These are phyloP conservation scores for Zenarchopterus dispar DNA, from an alignment of 2,797 vertebrate species.

Conservation along the genomic window DNA sequence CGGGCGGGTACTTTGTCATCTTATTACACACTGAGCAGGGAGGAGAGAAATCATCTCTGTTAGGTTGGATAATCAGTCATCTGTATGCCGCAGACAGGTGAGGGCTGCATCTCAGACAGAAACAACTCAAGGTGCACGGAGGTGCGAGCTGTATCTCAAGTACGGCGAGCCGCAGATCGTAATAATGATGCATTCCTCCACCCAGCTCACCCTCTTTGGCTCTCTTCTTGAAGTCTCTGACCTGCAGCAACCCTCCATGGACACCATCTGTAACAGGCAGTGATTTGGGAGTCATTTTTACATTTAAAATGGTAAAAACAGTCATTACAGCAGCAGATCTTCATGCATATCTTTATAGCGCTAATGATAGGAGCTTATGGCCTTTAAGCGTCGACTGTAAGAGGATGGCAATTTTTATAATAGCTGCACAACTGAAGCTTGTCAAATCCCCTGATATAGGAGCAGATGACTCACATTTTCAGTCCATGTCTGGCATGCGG, in stretches of 20 bases:
- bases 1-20: constrained; percentile 79
- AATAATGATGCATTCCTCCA: constrained; percentile 18
- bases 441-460: constrained; percentile 58
- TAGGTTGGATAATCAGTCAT: constrained; percentile 44
- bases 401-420: constrained; percentile 60
- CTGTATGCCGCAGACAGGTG: constrained; percentile 52
- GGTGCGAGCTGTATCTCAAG: constrained; percentile 50
- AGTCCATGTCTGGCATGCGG: constrained; percentile 45
- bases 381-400: constrained; percentile 45
- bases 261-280: constrained; percentile 84
- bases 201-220: constrained; percentile 90
- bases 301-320: constrained; percentile 39
- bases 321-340: constrained; percentile 35
- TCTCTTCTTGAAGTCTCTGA: constrained; percentile 90
- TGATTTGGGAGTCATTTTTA: constrained; percentile 26
- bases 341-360: constrained; percentile 40
- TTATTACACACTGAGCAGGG: constrained; percentile 87
- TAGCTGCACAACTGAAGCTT: constrained; percentile 61
- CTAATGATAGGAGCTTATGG: constrained; percentile 53
- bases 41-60: constrained; percentile 20
- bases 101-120: constrained; percentile 37
- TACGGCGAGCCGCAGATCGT: constrained; percentile 36
- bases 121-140: constrained; percentile 35
- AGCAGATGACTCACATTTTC: constrained; percentile 64
- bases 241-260: constrained; percentile 87